Base-by-base conservation (phyloP, 1,140 invertebrate species). In the Pseudomyrmex sp. region DNA sequence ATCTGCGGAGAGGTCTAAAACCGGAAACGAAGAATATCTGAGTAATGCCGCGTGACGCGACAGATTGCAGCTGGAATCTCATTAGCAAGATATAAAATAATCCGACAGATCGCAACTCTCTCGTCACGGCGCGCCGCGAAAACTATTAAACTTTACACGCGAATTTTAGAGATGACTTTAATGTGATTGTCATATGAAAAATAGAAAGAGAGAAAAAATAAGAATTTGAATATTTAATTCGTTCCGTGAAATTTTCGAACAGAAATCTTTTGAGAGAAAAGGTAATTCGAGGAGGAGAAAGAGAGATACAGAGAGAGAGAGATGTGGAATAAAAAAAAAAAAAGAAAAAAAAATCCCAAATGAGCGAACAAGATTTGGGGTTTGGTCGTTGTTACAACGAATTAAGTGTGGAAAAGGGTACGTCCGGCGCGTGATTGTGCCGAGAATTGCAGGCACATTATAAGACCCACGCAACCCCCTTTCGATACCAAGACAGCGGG, bases 1-100 rank as follows among this genome's bases (percentile, higher is more conserved):
- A 85, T 82, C 83, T 85, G 83, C 70, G 77, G 58, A 48, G 72
- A 56, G 44, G 35, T 65, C 50, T 20, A 46, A 74, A 69, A 73
- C 65, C 77, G 62, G 77, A 73, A 82, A 74, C 54, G 46, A 77
- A 58, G 59, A 82, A 50, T 73, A 20, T 8, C 35, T 13, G 26
- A 66, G 76, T 8, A 46, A 44, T 13, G 48, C 50, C 50, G 50
- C 48, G 62, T 62, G 44, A 12, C 35, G 9, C 20, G 76, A 18
- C 44, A 35, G 26, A 68, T 18, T 46, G 7, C 66, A 66, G 48
- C 46, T 68, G 66, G 35, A 35, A 59, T 58, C 69, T 20, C 50
- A 46, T 77, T 56, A 56, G 52, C 20, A 35, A 35, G 52, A 26
- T 35, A 52, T 58, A 58, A 70, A 77, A 56, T 68, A 56, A 77